phyloP scores from a whole-genome alignment of 2,113 vertebrate genomes.

The Zapornia atra region DNA sequence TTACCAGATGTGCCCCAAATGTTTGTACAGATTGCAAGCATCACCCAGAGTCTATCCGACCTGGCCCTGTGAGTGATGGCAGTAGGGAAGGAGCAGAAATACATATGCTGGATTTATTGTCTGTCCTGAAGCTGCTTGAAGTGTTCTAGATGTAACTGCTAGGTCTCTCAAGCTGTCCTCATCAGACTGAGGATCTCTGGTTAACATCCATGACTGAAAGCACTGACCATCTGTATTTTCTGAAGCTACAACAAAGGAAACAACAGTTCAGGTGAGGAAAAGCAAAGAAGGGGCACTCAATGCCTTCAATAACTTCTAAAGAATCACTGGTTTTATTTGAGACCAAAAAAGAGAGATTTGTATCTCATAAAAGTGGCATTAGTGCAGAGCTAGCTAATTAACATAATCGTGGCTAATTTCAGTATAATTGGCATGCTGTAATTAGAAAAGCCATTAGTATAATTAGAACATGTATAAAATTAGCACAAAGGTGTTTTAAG shows the following conservation, averaged over 20 bases:
- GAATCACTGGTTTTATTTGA: background rate
- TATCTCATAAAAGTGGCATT: background rate
- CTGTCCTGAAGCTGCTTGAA: background rate
- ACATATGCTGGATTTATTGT: background rate
- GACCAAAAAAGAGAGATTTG: background rate
- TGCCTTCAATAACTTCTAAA: background rate
- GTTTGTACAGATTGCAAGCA: background rate
- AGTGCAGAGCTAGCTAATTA: background rate
- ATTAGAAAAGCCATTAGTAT: conserved; percentile 20
- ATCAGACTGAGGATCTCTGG: background rate
- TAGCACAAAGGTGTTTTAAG: background rate
- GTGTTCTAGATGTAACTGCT: background rate
- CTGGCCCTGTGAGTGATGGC: too few relatives aligned
- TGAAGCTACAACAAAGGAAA: background rate
- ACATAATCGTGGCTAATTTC: background rate
- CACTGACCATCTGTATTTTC: background rate
- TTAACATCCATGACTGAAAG: background rate
- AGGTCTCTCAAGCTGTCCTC: background rate
- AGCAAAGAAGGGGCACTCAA: background rate
- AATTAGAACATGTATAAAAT: conserved; percentile 7
- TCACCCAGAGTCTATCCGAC: background rate
- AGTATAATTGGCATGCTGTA: background rate
- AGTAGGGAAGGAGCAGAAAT: background rate
- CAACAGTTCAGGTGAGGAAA: background rate
- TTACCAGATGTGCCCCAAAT: background rate